These are phyloP conservation scores for Chelonus insularis DNA, from an alignment of 1,140 invertebrate genomes.

Conservation along the genomic window DNA sequence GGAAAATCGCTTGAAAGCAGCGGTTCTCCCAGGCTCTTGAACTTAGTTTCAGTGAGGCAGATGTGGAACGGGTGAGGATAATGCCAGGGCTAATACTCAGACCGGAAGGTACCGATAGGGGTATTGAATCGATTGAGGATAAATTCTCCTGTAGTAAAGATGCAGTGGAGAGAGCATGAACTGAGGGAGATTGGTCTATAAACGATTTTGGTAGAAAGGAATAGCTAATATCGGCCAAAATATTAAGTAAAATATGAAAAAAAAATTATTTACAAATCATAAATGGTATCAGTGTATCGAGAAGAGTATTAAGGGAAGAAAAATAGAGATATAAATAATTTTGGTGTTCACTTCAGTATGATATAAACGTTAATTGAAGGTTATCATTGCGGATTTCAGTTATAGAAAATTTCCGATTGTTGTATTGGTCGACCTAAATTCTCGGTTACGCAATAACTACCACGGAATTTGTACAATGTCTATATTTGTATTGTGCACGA, in stretches of 20 bases:
- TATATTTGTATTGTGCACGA: neutral
- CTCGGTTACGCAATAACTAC: neutral
- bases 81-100: constrained; percentile 13
- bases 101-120: constrained; percentile 9
- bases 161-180: neutral
- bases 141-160: neutral
- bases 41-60: constrained; percentile 1
- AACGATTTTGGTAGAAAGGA: neutral
- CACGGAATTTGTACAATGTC: constrained; percentile 1
- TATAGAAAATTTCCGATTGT: neutral
- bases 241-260: neutral
- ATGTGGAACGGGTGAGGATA: constrained; percentile 11
- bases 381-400: neutral
- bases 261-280: no score
- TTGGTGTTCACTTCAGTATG: no score
- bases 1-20: constrained; percentile 2
- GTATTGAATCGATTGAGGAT: neutral
- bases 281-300: no score
- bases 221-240: neutral
- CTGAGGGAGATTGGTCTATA: neutral
- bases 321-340: no score
- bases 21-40: constrained; percentile 1
- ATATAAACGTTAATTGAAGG: neutral
- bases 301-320: no score
- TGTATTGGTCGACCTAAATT: constrained; percentile 8